Evolutionary conservation across 2,888 invertebrate genomes (phyloP), one percentile per base, ranked within the genome.

Genomic region (Metopia argyrocephala): DNA sequence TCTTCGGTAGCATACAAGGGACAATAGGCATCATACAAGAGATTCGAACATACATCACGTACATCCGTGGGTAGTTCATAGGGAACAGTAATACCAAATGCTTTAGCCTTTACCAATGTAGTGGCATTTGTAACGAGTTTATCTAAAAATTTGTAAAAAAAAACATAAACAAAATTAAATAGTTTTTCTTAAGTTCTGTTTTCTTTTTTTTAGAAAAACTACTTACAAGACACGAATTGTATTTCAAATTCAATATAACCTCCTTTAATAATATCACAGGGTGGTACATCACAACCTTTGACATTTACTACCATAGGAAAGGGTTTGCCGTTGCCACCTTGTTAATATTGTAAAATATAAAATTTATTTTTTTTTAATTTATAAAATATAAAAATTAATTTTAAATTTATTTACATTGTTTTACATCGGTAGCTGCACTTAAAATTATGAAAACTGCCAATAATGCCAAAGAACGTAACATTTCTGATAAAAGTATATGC

Each of bases 1-100:
- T 89, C 87, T 76, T 91, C 90, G 0, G 86, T 88, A 5, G 85
- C 83, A 48, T 89, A 88, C 0, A 91, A 83, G 0, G 91, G 91
- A 76, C 91, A 91, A 21, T 84, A 85, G 68, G 89, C 89, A 9
- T 85, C 89, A 59, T 86, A 84, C 82, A 86, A 76, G 0, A 90
- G 85, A 78, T 89, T 87, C 0, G 86, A 71, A 38, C 91, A 91
- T 2, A 89, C 90, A 50, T 88, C 84, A 6, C 87, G 84, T 2
- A 88, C 83, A 5, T 89, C 87, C 0, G 81, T 81, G 0, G 90
- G 89, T 68, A 91, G 84, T 15, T 87, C 87, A 78, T 90, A 91
- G 1, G 88, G 86, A 5, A 90, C 86, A 3, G 89, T 90, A 2
- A 90, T 45, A 0, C 89, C 88, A 18, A 90, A 68, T 0, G 88